Base-by-base conservation (phyloP, 1,140 invertebrate species). In the Tetraneura akinire region DNA sequence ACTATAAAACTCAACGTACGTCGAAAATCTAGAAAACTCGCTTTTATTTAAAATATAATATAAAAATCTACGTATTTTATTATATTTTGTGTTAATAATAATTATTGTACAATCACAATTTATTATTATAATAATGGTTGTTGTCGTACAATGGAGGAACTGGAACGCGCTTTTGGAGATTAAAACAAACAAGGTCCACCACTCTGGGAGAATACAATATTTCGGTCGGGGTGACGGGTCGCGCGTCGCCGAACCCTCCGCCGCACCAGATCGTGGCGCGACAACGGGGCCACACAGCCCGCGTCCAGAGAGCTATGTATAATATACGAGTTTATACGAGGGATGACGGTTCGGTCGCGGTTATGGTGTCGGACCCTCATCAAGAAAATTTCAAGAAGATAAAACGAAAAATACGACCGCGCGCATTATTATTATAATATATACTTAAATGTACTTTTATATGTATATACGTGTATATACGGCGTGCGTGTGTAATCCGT, bases 361-460 rank as follows among this genome's bases (percentile, higher is more conserved):
- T 74, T 76, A n/a, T 37, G n/a, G 51, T 78, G 53, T 78, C 73
- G 51, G 73, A 78, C 73, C 73, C 73, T 78, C 37, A 74, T 80
- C 80, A 68, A 51, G 66, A 80, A 68, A 57, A 49, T 42, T 26
- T 2, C 2, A 29, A 49, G 51, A 71, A 49, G n/a, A 73, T 37
- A 74, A 55, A 32, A 73, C 18, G 16, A 26, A 71, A 47, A 47
- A 47, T 13, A 47, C 45, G 1, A 6, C 45, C n/a, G n/a, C n/a
- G n/a, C n/a, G n/a, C n/a, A n/a, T n/a, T n/a, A n/a, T n/a, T n/a
- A n/a, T n/a, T n/a, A n/a, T n/a, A n/a, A n/a, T n/a, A n/a, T n/a
- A n/a, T n/a, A n/a, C n/a, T n/a, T n/a, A n/a, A n/a, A n/a, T n/a
- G 29, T 11, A 21, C 8, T 16, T 60, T 37, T 18, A 64, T 60